phyloP scores from a whole-genome alignment of 2,888 invertebrate genomes.

The Drosophila suboccidentalis region DNA sequence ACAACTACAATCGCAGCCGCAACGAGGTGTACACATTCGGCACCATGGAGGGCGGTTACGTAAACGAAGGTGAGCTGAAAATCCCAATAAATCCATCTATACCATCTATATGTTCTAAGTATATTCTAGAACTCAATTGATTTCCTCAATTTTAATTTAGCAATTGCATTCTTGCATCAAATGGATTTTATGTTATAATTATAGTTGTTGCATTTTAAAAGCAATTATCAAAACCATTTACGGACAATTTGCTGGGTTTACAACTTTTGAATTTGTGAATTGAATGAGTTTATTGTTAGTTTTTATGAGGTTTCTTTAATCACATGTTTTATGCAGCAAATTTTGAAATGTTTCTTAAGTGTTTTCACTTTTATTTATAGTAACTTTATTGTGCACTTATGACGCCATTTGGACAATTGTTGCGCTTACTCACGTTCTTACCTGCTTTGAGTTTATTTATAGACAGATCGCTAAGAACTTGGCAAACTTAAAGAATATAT shows the following conservation, averaged over 20 bases:
- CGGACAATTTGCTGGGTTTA: not conserved
- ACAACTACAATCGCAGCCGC: conserved; percentile 65
- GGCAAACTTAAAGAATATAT: conserved; percentile 13
- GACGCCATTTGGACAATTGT: conserved; percentile 27
- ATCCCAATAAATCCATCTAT: conserved; percentile 2
- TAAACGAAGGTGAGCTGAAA: conserved; percentile 84
- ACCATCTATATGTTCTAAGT: not conserved
- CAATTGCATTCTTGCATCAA: conserved; percentile 2
- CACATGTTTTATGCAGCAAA: conserved; percentile 5
- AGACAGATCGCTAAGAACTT: conserved; percentile 2
- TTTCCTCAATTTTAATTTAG: conserved; percentile 9
- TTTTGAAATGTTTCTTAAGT: conserved; percentile 7
- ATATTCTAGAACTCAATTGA: conserved; percentile 2
- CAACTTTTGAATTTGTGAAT: not conserved
- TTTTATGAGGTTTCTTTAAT: conserved; percentile 1
- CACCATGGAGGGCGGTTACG: conserved; percentile 85
- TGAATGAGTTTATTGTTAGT: not conserved
- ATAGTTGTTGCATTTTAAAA: not conserved
- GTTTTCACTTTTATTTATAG: conserved; percentile 10
- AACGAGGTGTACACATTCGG: conserved; percentile 84
- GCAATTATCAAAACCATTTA: not conserved
- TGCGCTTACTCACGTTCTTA: conserved; percentile 25
- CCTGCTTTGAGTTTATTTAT: conserved; percentile 28
- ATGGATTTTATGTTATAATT: not conserved
- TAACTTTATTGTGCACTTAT: conserved; percentile 1